Evolutionary conservation across 2,888 invertebrate species (phyloP).

Genomic region (Sclerodermus sp.): DNA sequence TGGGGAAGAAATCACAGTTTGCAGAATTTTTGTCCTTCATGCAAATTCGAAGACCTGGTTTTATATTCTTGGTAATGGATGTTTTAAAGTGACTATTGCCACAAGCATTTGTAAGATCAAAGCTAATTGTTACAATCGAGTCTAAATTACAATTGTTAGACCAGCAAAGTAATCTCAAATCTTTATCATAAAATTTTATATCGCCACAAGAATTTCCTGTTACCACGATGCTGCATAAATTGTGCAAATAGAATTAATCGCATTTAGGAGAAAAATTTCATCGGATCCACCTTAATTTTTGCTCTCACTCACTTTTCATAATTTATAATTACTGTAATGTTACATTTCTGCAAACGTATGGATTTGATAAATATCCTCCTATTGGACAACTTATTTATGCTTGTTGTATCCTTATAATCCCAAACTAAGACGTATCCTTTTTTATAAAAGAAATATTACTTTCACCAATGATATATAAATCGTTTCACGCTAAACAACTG

Average conservation of each 20-base stretch:
- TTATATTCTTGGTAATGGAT: too few species aligned
- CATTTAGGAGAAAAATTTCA: conserved; percentile 3
- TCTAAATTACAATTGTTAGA: conserved; percentile 59
- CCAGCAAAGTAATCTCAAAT: conserved; percentile 65
- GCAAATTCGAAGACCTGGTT: conserved; percentile 1
- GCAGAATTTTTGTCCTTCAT: conserved; percentile 2
- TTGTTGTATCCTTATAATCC: conserved; percentile 11
- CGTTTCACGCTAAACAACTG: neutral
- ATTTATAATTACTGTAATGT: conserved; percentile 32
- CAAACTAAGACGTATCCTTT: conserved; percentile 39
- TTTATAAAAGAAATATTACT: conserved; percentile 4
- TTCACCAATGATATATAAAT: too few species aligned
- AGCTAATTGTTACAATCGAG: conserved; percentile 59
- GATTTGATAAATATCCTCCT: conserved; percentile 30
- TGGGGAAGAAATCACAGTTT: conserved; percentile 46
- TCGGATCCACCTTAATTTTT: too few species aligned
- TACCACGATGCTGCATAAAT: conserved; percentile 58
- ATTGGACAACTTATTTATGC: neutral
- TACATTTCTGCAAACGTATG: conserved; percentile 28
- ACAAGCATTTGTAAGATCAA: too few species aligned
- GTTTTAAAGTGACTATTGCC: too few species aligned
- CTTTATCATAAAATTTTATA: conserved; percentile 65
- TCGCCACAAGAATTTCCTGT: conserved; percentile 63
- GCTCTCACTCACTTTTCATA: conserved; percentile 29
- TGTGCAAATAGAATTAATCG: conserved; percentile 4